Base-by-base conservation (phyloP, 2,113 vertebrate species). In the Acanthisitta chloris region DNA sequence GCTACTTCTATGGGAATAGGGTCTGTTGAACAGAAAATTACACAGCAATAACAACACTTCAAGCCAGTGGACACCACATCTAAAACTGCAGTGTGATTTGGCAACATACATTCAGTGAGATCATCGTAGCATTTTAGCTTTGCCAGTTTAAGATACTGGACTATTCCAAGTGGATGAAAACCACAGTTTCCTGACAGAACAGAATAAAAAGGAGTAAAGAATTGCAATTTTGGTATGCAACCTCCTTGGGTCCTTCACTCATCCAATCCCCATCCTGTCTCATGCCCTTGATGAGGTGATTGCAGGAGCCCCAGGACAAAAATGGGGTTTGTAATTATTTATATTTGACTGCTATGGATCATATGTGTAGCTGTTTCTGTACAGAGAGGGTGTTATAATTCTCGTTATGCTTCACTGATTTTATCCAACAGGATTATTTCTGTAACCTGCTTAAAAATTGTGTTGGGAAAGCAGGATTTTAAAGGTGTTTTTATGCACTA, bases 171-270 rank as follows among this genome's bases (percentile, higher is more conserved):
- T 24, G 9, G 43, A 16, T 48, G 15, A 64, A 85, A 55, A 4
- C 7, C 19, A 26, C 4, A 12, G 17, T 52, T 26, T 67, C 31
- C 14, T 64, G 14, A 55, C 16, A 51, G 18, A 81, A 34, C 1
- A n/a, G n/a, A n/a, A n/a, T n/a, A n/a, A n/a, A n/a, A n/a, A n/a
- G n/a, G n/a, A 36, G 17, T 46, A 51, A 77, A 33, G 12, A 49
- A 4, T 17, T 14, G 25, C 0, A 6, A 0, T n/a, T 59, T 0
- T 6, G 14, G 7, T 65, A 2, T 59, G 16, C 0, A 1, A 20
- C 2, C 43, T 40, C 6, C 2, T 2, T 7, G 10, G 14, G 7
- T 0, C 2, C 0, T 64, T 69, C 0, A 1, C 14, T 43, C 3
- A 4, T 19, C 2, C 21, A 21, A 42, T 5, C 13, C 9, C 40